Base-by-base conservation (phyloP, 1,140 invertebrate species). In the Homarus americanus region DNA sequence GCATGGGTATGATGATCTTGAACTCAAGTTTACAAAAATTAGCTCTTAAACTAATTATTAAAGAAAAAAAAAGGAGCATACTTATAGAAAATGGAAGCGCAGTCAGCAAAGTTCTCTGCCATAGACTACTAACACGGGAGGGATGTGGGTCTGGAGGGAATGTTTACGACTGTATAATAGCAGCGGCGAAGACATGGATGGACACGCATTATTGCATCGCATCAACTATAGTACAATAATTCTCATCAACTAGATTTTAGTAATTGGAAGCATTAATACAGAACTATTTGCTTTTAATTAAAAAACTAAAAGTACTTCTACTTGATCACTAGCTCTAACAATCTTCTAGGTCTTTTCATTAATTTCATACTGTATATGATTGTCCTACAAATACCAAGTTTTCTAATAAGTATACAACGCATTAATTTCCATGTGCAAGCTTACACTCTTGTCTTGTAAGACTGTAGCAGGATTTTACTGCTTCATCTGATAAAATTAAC, bases 151-250 rank as follows among this genome's bases (percentile, higher is more conserved):
- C 20, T 83, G 82, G 82, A 83, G 82, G 82, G 82, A 83, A 38
- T 83, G n/a, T 53, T 83, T 69, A 83, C 53, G 63, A 83, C 82
- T 83, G 82, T 83, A 83, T 63, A 38, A 83, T 40, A 83, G 82
- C 82, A 83, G 82, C 58, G 58, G 58, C 38, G 82, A 66, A 83
- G 82, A 83, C 82, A 83, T 83, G 82, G 82, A 83, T 83, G 82
- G 82, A 83, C 82, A 69, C 9, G 40, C 82, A 28, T 66, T 83
- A 83, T 40, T 69, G 53, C 58, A 83, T 83, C 36, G 53, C 82
- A 58, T 69, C 12, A n/a, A 34, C 82, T 83, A 69, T 20, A 41
- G 17, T 83, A 83, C 34, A 9, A n/a, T 69, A 9, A n/a, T 69
- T 28, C 28, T 69, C 38, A 12, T 44, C 20, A 66, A 63, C 82